phyloP scores from a whole-genome alignment of 2,888 invertebrate species.

The Drosophila testacea region DNA sequence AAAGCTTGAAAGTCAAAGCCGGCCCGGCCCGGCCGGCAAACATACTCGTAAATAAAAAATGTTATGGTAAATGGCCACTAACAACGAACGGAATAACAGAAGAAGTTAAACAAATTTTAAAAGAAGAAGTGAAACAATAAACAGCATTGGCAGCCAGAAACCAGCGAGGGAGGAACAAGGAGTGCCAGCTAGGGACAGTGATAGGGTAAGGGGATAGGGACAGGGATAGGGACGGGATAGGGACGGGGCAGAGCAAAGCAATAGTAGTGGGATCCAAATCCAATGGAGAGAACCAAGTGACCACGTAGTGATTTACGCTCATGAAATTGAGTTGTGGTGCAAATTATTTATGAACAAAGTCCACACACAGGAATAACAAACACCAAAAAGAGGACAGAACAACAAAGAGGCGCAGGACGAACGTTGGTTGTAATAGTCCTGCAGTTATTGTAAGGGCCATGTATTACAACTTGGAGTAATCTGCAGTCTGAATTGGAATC shows the following conservation, averaged over 20 bases:
- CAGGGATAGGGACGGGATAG: too few species aligned
- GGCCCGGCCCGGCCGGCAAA: too few species aligned
- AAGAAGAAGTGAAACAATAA: conserved; percentile 65
- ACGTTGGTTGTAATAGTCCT: too few species aligned
- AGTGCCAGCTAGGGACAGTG: too few species aligned
- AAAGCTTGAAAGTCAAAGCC: neutral
- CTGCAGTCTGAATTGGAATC: too few species aligned
- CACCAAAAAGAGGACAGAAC: conserved; percentile 15
- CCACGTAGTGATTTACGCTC: conserved; percentile 78
- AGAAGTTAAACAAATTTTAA: conserved; percentile 44
- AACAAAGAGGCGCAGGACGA: conserved; percentile 17
- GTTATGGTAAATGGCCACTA: conserved; percentile 68
- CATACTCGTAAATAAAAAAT: neutral
- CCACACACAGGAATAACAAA: conserved; percentile 69
- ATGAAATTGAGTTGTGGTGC: conserved; percentile 61
- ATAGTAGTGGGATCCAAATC: conserved; percentile 34
- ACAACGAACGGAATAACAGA: conserved; percentile 43
- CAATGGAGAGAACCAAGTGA: conserved; percentile 65
- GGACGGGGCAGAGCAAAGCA: neutral
- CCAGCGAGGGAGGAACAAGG: conserved; percentile 3
- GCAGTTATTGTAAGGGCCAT: too few species aligned
- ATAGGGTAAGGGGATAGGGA: too few species aligned
- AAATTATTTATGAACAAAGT: conserved; percentile 68
- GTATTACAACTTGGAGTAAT: too few species aligned
- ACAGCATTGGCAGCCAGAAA: conserved; percentile 54